A percentile compares a stretch with the other conserved stretches of the same genome.
Conservation (phyloP, 2,113 vertebrate species). For the Dinomys branickii region DNA sequence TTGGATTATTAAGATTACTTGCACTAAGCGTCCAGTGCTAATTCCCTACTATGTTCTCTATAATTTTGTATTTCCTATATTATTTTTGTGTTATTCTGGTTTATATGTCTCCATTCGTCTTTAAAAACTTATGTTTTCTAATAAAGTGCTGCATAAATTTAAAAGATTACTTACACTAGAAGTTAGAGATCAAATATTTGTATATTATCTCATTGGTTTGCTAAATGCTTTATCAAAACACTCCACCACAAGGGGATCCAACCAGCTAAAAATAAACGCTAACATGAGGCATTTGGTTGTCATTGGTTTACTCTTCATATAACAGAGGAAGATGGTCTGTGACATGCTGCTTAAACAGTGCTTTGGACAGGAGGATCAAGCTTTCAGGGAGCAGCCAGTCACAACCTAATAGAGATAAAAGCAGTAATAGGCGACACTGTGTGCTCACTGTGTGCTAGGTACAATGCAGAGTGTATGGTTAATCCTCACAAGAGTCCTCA, state of each 20-base stretch:
- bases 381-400: not conserved
- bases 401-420: not conserved
- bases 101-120: too few relatives aligned
- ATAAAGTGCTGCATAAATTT: too few relatives aligned
- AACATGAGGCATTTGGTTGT: not conserved
- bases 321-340: constrained; percentile 5
- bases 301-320: constrained; percentile 30
- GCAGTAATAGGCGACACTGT: accelerated
- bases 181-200: constrained; percentile 16
- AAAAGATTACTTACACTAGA: not conserved
- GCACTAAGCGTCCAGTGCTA: too few relatives aligned
- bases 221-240: constrained; percentile 1
- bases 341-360: not conserved
- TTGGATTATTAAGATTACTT: not conserved
- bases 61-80: too few relatives aligned
- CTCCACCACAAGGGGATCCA: not conserved
- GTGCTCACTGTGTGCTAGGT: not conserved
- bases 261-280: constrained; percentile 48
- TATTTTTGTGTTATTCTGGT: too few relatives aligned
- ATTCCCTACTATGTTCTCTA: too few relatives aligned
- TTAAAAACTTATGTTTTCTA: too few relatives aligned
- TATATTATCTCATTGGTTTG: not conserved
- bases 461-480: not conserved
- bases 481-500: not conserved
- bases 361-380: not conserved